Percentiles rank a stretch among this genome's conserved stretches.
Conservation (phyloP, 2,797 vertebrate genomes). For the Tarsius wallacei region DNA sequence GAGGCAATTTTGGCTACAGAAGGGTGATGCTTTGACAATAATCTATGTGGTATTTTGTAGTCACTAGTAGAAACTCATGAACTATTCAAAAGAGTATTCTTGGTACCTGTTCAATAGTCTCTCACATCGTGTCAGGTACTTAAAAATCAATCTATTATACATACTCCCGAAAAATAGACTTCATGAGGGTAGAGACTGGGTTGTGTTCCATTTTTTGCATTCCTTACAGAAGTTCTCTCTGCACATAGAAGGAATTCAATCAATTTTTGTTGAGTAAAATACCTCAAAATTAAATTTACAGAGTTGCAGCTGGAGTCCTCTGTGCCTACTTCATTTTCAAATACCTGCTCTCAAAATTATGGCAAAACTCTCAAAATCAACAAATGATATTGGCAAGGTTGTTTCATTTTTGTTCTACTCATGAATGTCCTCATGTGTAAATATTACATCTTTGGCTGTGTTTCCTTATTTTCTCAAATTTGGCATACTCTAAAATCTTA, state of each 20-base stretch:
- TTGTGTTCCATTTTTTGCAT: neutral
- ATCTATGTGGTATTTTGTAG: neutral
- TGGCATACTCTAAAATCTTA: slow-evolving; percentile 52
- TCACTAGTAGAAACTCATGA: neutral
- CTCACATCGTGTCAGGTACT: neutral
- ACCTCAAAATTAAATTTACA: slow-evolving; percentile 53
- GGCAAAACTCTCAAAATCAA: slow-evolving; percentile 9
- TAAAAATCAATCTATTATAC: neutral
- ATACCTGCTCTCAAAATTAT: slow-evolving; percentile 17
- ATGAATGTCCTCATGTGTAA: neutral
- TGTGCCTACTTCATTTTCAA: slow-evolving; percentile 50
- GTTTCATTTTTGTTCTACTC: slow-evolving; percentile 9
- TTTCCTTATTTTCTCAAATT: slow-evolving; percentile 58
- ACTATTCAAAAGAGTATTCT: neutral
- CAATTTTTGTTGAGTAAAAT: slow-evolving; percentile 11
- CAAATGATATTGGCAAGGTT: slow-evolving; percentile 25
- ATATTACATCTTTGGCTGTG: slow-evolving; percentile 39
- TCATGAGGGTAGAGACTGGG: neutral
- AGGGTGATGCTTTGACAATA: neutral
- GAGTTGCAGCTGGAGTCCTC: slow-evolving; percentile 48
- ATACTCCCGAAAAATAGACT: neutral
- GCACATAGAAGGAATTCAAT: neutral
- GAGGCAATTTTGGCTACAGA: neutral
- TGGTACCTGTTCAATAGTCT: neutral
- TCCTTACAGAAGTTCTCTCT: neutral